These are phyloP conservation scores for Elanus axillaris DNA, from an alignment of 2,113 vertebrate genomes.

Conservation along the genomic window DNA sequence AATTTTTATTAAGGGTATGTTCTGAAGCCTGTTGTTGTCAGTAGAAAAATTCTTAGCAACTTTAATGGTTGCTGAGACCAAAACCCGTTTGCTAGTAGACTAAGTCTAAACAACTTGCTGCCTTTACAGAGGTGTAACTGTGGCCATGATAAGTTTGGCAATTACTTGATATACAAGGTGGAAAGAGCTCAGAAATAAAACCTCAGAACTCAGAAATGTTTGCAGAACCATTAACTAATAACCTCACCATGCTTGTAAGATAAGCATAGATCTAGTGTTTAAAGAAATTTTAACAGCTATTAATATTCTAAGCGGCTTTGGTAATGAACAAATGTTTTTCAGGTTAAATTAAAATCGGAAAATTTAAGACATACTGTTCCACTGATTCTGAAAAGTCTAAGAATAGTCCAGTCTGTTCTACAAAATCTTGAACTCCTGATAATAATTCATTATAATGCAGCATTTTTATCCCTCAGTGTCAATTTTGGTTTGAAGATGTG, in stretches of 20 bases:
- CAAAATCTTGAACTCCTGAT: background rate
- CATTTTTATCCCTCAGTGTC: conserved; percentile 73
- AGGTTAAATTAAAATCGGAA: background rate
- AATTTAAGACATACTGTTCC: background rate
- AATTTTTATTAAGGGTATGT: background rate
- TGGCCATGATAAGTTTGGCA: background rate
- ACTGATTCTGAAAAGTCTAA: background rate
- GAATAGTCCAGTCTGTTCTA: background rate
- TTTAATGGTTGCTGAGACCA: background rate
- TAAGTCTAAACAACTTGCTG: background rate
- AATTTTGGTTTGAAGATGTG: conserved; percentile 89
- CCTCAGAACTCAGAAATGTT: background rate
- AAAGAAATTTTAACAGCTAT: background rate
- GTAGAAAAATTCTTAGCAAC: background rate
- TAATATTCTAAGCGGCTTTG: background rate
- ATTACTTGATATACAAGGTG: background rate
- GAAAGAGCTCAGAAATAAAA: background rate
- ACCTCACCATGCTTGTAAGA: background rate
- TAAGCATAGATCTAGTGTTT: background rate
- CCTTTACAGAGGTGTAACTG: background rate
- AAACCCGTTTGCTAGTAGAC: background rate
- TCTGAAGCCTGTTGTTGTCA: background rate
- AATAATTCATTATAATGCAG: background rate
- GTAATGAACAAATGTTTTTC: background rate
- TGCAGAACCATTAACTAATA: background rate